Conservation (phyloP, 2,888 invertebrate genomes). For the Cosmia pyralina region DNA sequence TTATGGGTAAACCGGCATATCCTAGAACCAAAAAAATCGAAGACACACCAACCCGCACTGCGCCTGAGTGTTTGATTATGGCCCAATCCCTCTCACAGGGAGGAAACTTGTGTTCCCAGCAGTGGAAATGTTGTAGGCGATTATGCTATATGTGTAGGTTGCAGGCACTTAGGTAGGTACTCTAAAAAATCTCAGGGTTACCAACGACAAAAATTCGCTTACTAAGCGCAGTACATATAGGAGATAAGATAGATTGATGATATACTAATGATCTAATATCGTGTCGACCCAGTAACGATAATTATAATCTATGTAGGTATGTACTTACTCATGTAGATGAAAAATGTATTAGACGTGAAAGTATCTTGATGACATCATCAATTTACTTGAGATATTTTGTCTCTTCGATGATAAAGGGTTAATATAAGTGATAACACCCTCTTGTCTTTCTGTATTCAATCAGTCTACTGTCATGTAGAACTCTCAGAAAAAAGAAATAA, state of each 20-base stretch:
- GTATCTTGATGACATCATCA: slow-evolving; percentile 18
- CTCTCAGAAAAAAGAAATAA: background rate
- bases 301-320: background rate
- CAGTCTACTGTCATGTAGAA: background rate
- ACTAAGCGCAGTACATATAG: slow-evolving; percentile 8
- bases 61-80: background rate
- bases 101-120: background rate
- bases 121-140: background rate
- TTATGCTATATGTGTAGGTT: background rate
- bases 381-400: slow-evolving; percentile 12
- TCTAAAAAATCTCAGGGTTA: slow-evolving; percentile 7
- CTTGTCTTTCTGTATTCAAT: background rate
- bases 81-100: no score
- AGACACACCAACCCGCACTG: background rate
- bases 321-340: slow-evolving; percentile 17
- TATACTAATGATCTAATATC: slow-evolving; percentile 48
- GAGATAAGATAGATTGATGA: slow-evolving; percentile 59
- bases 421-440: background rate
- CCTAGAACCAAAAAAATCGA: background rate
- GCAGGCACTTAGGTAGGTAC: background rate
- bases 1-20: background rate
- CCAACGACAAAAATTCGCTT: slow-evolving; percentile 20
- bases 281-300: slow-evolving; percentile 23
- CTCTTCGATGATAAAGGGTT: background rate
- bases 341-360: slow-evolving; percentile 30